Conservation (phyloP, 1,140 invertebrate species). For the Aporrectodea caliginosa region DNA sequence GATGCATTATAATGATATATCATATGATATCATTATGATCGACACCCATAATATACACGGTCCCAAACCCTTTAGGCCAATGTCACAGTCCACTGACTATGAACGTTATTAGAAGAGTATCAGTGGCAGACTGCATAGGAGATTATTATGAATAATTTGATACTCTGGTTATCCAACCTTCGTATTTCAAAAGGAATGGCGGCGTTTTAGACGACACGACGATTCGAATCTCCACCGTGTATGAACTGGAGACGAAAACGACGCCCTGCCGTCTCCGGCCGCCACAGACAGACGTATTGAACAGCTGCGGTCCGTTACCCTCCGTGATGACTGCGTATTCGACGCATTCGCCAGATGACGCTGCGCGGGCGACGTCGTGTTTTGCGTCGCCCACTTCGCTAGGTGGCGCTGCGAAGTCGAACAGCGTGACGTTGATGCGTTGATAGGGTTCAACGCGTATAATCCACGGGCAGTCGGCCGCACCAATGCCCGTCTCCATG, state of each 20-base stretch:
- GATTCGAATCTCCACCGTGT: not conserved
- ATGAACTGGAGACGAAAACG: not conserved
- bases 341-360: not conserved
- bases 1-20: too few relatives aligned
- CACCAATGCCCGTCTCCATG: slow-evolving; percentile 3
- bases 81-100: too few relatives aligned
- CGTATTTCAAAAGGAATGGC: not conserved
- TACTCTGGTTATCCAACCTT: not conserved
- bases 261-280: not conserved
- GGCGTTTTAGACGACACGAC: not conserved
- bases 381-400: not conserved
- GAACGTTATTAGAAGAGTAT: too few relatives aligned
- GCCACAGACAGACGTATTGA: not conserved
- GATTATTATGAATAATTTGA: too few relatives aligned
- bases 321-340: not conserved
- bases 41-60: too few relatives aligned
- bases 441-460: slow-evolving; percentile 11
- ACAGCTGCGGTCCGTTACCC: not conserved
- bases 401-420: slow-evolving; percentile 23
- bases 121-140: too few relatives aligned
- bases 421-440: slow-evolving; percentile 23
- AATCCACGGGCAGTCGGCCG: slow-evolving; percentile 8
- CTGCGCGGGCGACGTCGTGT: too few relatives aligned
- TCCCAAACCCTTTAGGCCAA: too few relatives aligned
- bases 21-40: too few relatives aligned